These are phyloP conservation scores for Cirrhinus mrigala DNA, from an alignment of 2,797 vertebrate genomes.

Conservation along the genomic window DNA sequence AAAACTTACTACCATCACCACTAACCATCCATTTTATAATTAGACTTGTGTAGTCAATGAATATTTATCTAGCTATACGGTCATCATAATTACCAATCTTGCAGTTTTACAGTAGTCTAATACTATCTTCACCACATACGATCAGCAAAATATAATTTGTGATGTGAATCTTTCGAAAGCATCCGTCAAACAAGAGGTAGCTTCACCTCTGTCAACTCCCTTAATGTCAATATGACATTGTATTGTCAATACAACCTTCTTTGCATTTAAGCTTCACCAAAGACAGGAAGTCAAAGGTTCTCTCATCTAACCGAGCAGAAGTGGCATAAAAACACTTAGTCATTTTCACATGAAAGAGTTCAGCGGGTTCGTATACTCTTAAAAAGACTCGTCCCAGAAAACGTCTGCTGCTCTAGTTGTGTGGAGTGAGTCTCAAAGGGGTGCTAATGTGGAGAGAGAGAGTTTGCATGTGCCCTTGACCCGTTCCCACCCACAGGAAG, in stretches of 20 bases:
- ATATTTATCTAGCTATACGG: neutral
- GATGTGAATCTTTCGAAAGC: neutral
- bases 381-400: slow-evolving; percentile 72
- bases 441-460: slow-evolving; percentile 63
- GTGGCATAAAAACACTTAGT: neutral
- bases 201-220: slow-evolving; percentile 9
- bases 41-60: neutral
- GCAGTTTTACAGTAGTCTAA: neutral
- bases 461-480: slow-evolving; percentile 70
- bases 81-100: neutral
- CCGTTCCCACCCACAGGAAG: slow-evolving; percentile 59
- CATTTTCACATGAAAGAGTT: neutral
- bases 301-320: neutral
- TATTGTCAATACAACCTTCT: slow-evolving; percentile 11
- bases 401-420: slow-evolving; percentile 70
- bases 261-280: neutral
- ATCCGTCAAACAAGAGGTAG: neutral
- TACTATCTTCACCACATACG: neutral
- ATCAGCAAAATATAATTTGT: neutral
- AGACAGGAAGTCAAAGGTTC: neutral
- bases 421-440: slow-evolving; percentile 63
- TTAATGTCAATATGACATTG: slow-evolving; percentile 19
- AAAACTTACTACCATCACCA: neutral
- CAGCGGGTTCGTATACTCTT: slow-evolving; percentile 12
- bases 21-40: neutral